Conservation (phyloP, 2,113 vertebrate species). For the Irena cyanogastra region DNA sequence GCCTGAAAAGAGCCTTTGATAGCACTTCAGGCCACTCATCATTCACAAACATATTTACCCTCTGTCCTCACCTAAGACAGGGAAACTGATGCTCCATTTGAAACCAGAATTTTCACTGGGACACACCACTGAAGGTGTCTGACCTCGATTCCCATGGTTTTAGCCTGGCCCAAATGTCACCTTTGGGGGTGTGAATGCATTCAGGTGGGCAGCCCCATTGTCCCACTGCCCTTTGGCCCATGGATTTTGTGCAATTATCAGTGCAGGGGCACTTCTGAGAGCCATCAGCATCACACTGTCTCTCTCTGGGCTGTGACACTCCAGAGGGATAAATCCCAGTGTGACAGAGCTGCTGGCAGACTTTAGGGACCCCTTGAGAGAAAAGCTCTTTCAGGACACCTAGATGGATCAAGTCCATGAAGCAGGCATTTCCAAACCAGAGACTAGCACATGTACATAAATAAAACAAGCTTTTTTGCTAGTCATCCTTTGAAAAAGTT, state of each 20-base stretch:
- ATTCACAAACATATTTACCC: background rate
- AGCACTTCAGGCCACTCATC: background rate
- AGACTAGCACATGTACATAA: background rate
- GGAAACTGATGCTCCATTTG: background rate
- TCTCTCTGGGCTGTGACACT: background rate
- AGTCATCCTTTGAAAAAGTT: background rate
- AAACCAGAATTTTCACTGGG: background rate
- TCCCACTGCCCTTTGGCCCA: background rate
- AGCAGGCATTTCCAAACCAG: background rate
- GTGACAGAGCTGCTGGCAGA: background rate
- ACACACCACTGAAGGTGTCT: background rate
- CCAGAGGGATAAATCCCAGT: background rate
- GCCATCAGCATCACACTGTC: background rate
- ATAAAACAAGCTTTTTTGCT: background rate
- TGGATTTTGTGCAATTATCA: background rate
- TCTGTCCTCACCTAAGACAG: background rate
- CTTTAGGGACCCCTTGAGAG: background rate
- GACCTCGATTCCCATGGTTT: background rate
- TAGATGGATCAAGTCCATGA: background rate
- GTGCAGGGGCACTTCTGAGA: background rate
- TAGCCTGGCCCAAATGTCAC: background rate
- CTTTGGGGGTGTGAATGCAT: accelerated
- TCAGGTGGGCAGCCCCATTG: background rate
- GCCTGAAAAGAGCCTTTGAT: background rate
- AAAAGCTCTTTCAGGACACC: background rate